These are phyloP conservation scores for Drosophila monieri DNA, from an alignment of 2,888 invertebrate species.

Conservation along the genomic window DNA sequence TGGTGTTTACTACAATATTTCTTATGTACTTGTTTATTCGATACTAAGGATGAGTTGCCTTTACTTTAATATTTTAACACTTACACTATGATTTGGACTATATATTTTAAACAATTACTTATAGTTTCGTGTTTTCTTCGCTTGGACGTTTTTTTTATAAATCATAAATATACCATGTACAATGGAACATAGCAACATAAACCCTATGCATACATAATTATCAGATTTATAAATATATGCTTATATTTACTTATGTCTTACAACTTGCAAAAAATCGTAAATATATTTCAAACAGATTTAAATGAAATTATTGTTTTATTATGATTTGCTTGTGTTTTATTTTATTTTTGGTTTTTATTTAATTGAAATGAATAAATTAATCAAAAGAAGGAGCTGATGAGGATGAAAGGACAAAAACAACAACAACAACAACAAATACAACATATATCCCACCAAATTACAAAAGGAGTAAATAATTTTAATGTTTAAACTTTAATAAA, in stretches of 20 bases:
- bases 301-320: conserved; percentile 32
- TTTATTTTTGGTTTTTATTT: conserved; percentile 13
- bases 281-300: conserved; percentile 47
- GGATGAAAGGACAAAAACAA: conserved; percentile 20
- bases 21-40: conserved; percentile 46
- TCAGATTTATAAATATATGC: conserved; percentile 51
- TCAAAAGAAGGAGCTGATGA: conserved; percentile 32
- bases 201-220: conserved; percentile 48
- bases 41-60: conserved; percentile 44
- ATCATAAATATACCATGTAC: conserved; percentile 7
- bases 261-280: conserved; percentile 48
- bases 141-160: conserved; percentile 13
- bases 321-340: conserved; percentile 24
- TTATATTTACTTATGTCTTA: conserved; percentile 63
- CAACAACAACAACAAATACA: conserved; percentile 65
- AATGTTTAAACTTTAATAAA: conserved; percentile 35
- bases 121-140: conserved; percentile 45
- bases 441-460: conserved; percentile 81
- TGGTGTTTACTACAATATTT: conserved; percentile 50
- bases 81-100: conserved; percentile 14
- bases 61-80: conserved; percentile 36
- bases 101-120: conserved; percentile 31
- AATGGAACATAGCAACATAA: conserved; percentile 30
- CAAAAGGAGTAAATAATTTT: conserved; percentile 54
- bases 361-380: conserved; percentile 39